These are phyloP conservation scores for Brenthis daphne DNA, from an alignment of 2,888 invertebrate species.

Conservation along the genomic window DNA sequence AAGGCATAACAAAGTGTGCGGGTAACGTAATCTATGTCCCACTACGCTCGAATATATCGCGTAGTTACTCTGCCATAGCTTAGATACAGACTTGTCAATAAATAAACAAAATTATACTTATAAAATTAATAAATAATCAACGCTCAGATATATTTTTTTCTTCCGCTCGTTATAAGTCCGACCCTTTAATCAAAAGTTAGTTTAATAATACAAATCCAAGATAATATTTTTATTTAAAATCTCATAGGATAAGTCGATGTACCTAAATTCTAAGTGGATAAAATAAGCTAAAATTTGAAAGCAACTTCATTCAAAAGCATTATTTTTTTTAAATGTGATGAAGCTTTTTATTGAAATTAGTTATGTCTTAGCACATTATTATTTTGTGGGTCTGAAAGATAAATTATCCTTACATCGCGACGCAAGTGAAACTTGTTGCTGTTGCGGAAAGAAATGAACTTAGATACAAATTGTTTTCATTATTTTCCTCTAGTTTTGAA, in stretches of 20 bases:
- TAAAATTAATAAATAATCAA: too few species aligned
- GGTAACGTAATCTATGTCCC: constrained; percentile 16
- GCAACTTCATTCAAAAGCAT: too few species aligned
- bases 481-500: constrained; percentile 3
- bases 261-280: too few species aligned
- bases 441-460: constrained; percentile 22
- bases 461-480: constrained; percentile 17
- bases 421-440: constrained; percentile 29
- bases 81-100: neutral
- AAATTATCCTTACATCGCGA: constrained; percentile 21
- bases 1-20: constrained; percentile 1
- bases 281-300: too few species aligned
- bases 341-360: neutral
- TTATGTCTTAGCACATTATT: constrained; percentile 4
- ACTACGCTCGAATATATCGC: constrained; percentile 13
- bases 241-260: too few species aligned
- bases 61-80: constrained; percentile 4
- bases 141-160: too few species aligned
- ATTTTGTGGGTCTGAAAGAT: constrained; percentile 25
- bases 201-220: too few species aligned
- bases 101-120: too few species aligned
- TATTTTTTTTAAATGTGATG: neutral
- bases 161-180: too few species aligned
- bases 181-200: too few species aligned
- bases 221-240: too few species aligned